Percentiles rank a stretch among this genome's conserved stretches.
Evolutionary conservation across 64 coral and sea anemone genomes (phyloP).

Genomic region (Stichodactyla mertensii): DNA sequence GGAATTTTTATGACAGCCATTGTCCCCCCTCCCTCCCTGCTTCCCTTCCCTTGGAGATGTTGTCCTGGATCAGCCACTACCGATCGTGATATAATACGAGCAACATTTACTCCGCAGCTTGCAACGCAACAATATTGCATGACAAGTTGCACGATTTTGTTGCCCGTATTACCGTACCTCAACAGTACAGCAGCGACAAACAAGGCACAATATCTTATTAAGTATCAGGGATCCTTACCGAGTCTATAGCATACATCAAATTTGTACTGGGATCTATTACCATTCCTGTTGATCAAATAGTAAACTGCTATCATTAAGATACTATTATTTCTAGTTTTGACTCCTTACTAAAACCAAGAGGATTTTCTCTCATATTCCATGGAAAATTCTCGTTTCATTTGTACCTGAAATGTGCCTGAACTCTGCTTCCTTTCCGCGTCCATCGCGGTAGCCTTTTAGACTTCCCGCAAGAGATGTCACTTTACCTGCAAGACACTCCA

Average conservation of each 20-base stretch:
- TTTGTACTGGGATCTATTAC: not conserved
- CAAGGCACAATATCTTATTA: not conserved
- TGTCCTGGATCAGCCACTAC: no score
- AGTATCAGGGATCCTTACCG: not conserved
- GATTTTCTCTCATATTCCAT: no score
- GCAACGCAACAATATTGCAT: no score
- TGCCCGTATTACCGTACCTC: no score
- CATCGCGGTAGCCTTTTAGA: not conserved
- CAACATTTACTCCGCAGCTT: no score
- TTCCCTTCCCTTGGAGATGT: no score
- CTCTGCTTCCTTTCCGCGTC: not conserved
- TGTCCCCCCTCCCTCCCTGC: no score
- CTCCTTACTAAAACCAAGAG: no score
- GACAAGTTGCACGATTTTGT: no score
- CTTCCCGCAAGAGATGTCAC: constrained; percentile 13
- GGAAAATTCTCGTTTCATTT: no score
- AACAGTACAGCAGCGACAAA: not conserved
- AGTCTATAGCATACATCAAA: not conserved
- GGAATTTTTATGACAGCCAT: no score
- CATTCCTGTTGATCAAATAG: not conserved
- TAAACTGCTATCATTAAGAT: not conserved
- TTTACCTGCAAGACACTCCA: not conserved
- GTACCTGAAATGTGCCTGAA: constrained; percentile 21
- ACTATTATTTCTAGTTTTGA: not conserved
- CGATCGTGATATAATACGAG: no score